A percentile compares a stretch with the other conserved stretches of the same genome.
Conservation (phyloP, 2,888 invertebrate genomes). For the Pseudococcus jackbeardsleyi region DNA sequence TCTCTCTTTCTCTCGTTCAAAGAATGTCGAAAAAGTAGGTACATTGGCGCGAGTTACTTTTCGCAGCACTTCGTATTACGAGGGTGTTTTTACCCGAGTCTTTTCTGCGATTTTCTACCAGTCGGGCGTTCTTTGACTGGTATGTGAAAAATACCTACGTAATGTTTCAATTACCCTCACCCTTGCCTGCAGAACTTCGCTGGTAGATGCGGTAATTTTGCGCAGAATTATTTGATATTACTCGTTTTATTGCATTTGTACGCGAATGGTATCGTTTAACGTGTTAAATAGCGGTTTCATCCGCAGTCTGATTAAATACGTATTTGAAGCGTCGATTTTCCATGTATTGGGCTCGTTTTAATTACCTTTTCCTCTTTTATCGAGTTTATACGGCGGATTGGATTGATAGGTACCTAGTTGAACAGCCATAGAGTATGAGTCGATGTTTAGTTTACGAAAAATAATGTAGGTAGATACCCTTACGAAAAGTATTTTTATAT, state of each 20-base stretch:
- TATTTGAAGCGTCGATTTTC: not conserved
- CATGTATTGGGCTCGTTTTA: not conserved
- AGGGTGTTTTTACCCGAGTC: not conserved
- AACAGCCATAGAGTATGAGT: not conserved
- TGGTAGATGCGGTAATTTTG: not conserved
- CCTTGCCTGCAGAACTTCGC: not conserved
- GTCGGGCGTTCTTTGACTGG: not conserved
- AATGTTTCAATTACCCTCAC: slow-evolving; percentile 25
- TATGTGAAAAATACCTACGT: slow-evolving; percentile 5
- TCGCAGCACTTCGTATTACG: not conserved
- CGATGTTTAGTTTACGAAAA: not conserved
- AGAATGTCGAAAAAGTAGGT: not conserved
- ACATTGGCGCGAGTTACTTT: not conserved
- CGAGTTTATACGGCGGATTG: not conserved
- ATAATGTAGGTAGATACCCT: not conserved
- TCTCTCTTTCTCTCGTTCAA: not conserved
- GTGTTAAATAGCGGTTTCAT: slow-evolving; percentile 29
- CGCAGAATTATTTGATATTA: slow-evolving; percentile 10
- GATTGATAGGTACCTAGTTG: not conserved
- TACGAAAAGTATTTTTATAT: not conserved
- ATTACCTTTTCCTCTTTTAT: not conserved
- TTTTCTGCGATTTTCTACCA: not conserved
- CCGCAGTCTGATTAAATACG: not conserved
- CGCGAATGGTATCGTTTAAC: not conserved
- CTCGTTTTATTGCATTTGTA: slow-evolving; percentile 6